phyloP scores from a whole-genome alignment of 1,140 invertebrate genomes.

The Alviniconcha marisindica region DNA sequence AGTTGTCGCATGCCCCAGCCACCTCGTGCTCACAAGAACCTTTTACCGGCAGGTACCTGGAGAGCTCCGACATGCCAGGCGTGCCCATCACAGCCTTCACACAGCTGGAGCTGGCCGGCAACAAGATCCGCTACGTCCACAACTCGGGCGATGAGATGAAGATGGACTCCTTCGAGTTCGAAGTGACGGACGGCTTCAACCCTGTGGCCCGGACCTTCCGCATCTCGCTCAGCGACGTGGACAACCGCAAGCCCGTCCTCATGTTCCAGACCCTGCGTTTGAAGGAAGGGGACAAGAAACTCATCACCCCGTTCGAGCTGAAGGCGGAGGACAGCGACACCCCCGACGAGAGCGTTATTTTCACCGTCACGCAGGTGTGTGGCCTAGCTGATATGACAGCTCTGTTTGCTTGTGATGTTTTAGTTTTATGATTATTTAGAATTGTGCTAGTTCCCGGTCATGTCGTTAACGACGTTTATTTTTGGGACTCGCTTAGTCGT shows the following conservation, averaged over 20 bases:
- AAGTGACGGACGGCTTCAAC: conserved; percentile 76
- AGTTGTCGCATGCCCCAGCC: too few species aligned
- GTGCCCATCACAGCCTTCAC: conserved; percentile 73
- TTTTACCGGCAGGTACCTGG: conserved; percentile 67
- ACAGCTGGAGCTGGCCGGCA: conserved; percentile 74
- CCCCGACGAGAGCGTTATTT: conserved; percentile 64
- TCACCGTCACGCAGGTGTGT: conserved; percentile 69
- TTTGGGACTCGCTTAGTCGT: too few species aligned
- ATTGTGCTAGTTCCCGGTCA: too few species aligned
- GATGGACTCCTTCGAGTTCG: conserved; percentile 77
- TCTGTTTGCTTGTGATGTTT: too few species aligned
- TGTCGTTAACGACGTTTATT: too few species aligned
- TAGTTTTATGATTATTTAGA: too few species aligned
- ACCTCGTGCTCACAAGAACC: too few species aligned
- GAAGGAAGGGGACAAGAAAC: conserved; percentile 71
- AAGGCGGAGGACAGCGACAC: conserved; percentile 76
- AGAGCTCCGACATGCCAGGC: conserved; percentile 69
- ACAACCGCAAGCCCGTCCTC: conserved; percentile 76
- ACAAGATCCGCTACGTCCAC: conserved; percentile 75
- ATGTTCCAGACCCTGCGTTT: conserved; percentile 70
- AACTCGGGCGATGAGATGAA: conserved; percentile 73
- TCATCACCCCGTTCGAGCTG: conserved; percentile 76
- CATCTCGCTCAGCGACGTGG: conserved; percentile 74
- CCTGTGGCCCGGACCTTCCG: conserved; percentile 73
- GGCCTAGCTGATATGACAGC: too few species aligned